Percentiles rank a stretch among this genome's conserved stretches.
These are phyloP conservation scores for Leptothorax acervorum DNA, from an alignment of 2,888 invertebrate species.

Conservation along the genomic window DNA sequence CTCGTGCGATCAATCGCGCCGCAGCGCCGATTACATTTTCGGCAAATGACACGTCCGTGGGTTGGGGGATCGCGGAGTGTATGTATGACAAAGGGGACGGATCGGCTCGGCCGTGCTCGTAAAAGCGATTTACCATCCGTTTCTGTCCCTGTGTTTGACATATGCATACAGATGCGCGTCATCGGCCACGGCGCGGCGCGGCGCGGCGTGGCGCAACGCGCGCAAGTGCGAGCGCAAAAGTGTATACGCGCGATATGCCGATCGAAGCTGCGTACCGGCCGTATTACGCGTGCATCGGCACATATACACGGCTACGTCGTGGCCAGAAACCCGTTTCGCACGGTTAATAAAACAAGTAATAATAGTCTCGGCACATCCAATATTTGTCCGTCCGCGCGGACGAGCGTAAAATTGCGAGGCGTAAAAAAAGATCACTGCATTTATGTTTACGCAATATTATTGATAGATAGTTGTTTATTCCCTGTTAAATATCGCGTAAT, in stretches of 20 bases:
- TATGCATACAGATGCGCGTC: conserved; percentile 62
- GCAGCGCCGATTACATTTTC: conserved; percentile 57
- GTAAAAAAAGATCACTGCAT: conserved; percentile 33
- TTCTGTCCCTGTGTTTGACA: conserved; percentile 67
- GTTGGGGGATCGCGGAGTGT: neutral
- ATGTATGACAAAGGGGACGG: conserved; percentile 33
- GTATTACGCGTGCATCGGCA: conserved; percentile 15
- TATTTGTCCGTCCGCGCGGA: conserved; percentile 58
- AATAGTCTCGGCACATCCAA: conserved; percentile 59
- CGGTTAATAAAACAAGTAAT: conserved; percentile 70
- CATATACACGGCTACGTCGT: conserved; percentile 3
- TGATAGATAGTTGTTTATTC: conserved; percentile 26
- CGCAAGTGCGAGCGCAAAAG: conserved; percentile 45
- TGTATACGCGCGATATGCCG: conserved; percentile 26
- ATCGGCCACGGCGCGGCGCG: conserved; percentile 21
- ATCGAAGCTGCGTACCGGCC: conserved; percentile 21
- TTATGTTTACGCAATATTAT: conserved; percentile 29
- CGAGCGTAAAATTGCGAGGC: conserved; percentile 35
- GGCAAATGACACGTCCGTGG: conserved; percentile 62
- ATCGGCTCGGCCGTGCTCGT: conserved; percentile 49
- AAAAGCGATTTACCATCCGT: conserved; percentile 65
- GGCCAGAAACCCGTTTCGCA: conserved; percentile 58
- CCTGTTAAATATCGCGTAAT: conserved; percentile 17
- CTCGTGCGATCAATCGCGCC: conserved; percentile 29
- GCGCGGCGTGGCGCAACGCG: neutral